These are phyloP conservation scores for Setophaga coronata DNA, from an alignment of 2,113 vertebrate species.

Conservation along the genomic window DNA sequence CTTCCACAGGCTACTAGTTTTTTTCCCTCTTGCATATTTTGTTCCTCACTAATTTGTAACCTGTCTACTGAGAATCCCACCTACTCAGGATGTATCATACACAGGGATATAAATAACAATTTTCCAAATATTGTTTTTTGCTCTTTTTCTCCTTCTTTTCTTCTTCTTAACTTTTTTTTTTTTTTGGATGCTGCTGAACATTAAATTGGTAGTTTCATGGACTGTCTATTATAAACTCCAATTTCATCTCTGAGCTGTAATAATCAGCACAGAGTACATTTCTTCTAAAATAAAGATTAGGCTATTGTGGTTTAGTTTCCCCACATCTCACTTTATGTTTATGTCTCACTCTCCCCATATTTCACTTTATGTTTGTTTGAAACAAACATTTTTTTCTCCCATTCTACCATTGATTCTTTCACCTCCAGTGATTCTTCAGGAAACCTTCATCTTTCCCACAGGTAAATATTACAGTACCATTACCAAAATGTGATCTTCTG, in stretches of 20 bases:
- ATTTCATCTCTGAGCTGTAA: background rate
- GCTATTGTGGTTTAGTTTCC: background rate
- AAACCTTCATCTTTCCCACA: background rate
- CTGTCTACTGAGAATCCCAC: background rate
- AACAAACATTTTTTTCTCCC: background rate
- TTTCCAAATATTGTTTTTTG: background rate
- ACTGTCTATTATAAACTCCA: background rate
- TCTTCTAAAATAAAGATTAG: background rate
- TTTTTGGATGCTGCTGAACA: background rate
- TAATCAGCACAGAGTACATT: background rate
- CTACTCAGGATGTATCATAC: rapidly evolving
- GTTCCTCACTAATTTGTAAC: background rate
- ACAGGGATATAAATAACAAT: background rate
- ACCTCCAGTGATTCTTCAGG: background rate
- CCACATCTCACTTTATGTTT: rapidly evolving
- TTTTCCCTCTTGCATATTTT: background rate
- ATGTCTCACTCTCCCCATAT: too few species aligned
- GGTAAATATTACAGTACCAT: background rate
- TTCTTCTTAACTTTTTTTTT: background rate
- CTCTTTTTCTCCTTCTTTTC: background rate
- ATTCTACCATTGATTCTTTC: background rate
- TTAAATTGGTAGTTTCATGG: background rate
- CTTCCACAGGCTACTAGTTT: background rate
- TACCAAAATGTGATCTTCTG: background rate
- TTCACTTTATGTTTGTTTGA: background rate